Evolutionary conservation across 2,888 invertebrate species (phyloP).

Genomic region (Archips crataeganus): DNA sequence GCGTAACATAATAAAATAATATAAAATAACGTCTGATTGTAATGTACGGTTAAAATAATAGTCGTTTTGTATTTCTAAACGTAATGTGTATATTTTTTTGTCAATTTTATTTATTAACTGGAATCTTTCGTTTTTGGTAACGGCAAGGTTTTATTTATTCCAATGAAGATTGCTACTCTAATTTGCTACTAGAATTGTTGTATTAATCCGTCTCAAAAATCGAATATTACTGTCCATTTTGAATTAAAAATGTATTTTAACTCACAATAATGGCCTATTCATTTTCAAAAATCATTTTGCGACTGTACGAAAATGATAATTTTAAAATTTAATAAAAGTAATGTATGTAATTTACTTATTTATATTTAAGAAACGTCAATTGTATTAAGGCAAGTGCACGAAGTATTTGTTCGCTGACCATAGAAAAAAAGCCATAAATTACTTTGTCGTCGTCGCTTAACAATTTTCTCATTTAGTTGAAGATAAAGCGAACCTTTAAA

Average conservation of each 20-base stretch:
- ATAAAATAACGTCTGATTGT: constrained; percentile 61
- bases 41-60: constrained; percentile 56
- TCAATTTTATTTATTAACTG: constrained; percentile 50
- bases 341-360: constrained; percentile 68
- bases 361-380: constrained; percentile 79
- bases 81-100: constrained; percentile 62
- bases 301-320: constrained; percentile 47
- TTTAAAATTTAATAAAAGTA: constrained; percentile 39
- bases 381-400: constrained; percentile 65
- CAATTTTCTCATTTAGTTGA: not conserved
- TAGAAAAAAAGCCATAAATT: constrained; percentile 48
- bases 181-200: not conserved
- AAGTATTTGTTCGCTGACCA: constrained; percentile 50
- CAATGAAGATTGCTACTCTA: not conserved
- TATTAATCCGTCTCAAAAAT: constrained; percentile 41
- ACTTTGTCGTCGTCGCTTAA: not conserved
- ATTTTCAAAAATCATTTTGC: constrained; percentile 46
- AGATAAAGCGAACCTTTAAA: not conserved
- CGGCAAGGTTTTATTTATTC: constrained; percentile 25
- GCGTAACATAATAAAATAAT: constrained; percentile 57
- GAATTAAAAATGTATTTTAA: constrained; percentile 33
- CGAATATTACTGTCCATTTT: constrained; percentile 35
- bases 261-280: constrained; percentile 29
- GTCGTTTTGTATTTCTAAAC: constrained; percentile 63
- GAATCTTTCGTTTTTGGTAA: constrained; percentile 27